These are phyloP conservation scores for Eolophus roseicapilla DNA, from an alignment of 2,113 vertebrate genomes.

Conservation along the genomic window DNA sequence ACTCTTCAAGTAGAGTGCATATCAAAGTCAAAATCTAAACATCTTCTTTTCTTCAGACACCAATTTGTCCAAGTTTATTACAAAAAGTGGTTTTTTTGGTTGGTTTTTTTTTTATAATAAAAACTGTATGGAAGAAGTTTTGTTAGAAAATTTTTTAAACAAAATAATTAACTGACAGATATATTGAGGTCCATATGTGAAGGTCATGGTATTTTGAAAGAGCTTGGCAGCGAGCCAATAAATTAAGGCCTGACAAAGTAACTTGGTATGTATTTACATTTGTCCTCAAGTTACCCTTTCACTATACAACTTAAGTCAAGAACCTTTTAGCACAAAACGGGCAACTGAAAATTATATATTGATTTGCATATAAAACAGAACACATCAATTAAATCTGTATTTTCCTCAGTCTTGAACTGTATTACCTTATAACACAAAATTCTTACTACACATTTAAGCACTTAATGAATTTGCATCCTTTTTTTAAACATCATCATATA, in stretches of 20 bases:
- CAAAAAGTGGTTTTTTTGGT: not conserved
- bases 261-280: not conserved
- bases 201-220: slow-evolving; percentile 34
- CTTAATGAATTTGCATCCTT: not conserved
- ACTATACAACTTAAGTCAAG: not conserved
- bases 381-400: not conserved
- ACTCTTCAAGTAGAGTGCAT: not conserved
- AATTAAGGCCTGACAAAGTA: slow-evolving; percentile 7
- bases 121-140: not conserved
- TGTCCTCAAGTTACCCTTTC: slow-evolving; percentile 37
- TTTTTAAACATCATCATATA: not conserved
- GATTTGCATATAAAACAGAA: not conserved
- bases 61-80: not conserved
- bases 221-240: slow-evolving; percentile 19
- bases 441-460: not conserved
- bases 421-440: not conserved
- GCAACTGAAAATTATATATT: not conserved
- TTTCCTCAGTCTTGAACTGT: not conserved
- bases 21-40: not conserved
- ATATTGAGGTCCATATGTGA: slow-evolving; percentile 9
- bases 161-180: slow-evolving; percentile 28
- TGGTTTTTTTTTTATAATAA: not conserved
- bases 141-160: not conserved
- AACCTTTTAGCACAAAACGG: not conserved
- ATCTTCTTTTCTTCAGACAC: not conserved